phyloP scores from a whole-genome alignment of 1,140 invertebrate genomes.

The Zaprionus taronus region DNA sequence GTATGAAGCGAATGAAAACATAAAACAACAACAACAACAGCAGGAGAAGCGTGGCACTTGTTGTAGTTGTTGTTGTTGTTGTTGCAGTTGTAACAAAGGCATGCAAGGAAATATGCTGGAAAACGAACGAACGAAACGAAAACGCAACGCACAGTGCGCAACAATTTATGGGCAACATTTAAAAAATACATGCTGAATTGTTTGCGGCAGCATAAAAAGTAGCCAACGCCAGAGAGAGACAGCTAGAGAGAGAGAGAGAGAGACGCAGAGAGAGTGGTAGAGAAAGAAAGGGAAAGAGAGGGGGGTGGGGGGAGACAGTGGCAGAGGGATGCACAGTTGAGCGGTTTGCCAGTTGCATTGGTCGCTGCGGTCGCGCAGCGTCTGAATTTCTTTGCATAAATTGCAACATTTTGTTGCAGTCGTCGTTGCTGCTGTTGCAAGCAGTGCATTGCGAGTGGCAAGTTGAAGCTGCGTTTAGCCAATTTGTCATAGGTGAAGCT shows the following conservation, averaged over 20 bases:
- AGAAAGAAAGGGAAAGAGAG: not conserved
- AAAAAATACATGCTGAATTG: conserved; percentile 76
- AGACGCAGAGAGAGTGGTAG: not conserved
- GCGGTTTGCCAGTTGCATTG: conserved; percentile 28
- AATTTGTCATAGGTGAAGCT: conserved; percentile 73
- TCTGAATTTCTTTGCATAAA: conserved; percentile 80
- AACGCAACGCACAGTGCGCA: conserved; percentile 74
- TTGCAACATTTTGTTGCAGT: conserved; percentile 61
- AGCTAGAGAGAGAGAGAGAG: not conserved
- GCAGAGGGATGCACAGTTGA: not conserved
- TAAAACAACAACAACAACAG: conserved; percentile 58
- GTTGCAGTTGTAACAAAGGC: conserved; percentile 63
- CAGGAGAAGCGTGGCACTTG: conserved; percentile 40
- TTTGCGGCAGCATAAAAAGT: conserved; percentile 81
- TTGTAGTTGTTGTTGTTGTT: conserved; percentile 19
- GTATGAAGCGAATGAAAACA: conserved; percentile 80
- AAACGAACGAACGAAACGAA: conserved; percentile 60
- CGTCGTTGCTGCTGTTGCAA: not conserved
- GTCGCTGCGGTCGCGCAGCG: conserved; percentile 41
- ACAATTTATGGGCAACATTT: conserved; percentile 82
- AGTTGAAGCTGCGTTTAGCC: conserved; percentile 69
- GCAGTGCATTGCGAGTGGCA: conserved; percentile 35
- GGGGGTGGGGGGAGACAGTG: conserved; percentile 2
- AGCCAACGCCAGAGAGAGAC: conserved; percentile 39
- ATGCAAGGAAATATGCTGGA: conserved; percentile 76